Percentiles rank a stretch among this genome's conserved stretches.
Evolutionary conservation across 2,888 invertebrate genomes (phyloP).

Genomic region (Lapara coniferarum): DNA sequence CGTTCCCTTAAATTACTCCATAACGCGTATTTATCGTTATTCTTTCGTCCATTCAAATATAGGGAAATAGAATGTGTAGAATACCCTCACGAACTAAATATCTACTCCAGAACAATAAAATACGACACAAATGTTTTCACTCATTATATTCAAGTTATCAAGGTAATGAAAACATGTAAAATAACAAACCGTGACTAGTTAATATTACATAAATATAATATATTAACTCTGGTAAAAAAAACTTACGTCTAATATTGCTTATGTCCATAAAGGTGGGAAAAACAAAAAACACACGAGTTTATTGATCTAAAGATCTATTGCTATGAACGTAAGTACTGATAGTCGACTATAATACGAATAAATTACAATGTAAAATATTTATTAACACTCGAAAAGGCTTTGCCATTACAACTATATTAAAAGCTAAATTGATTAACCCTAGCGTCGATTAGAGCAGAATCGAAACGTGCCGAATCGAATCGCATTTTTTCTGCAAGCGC

Average conservation of each 20-base stretch:
- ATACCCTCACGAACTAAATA: not conserved
- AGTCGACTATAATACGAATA: not conserved
- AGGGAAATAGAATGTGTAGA: no score
- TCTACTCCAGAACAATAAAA: not conserved
- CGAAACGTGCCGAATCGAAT: no score
- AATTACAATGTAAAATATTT: not conserved
- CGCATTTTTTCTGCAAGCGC: no score
- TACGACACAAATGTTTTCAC: not conserved
- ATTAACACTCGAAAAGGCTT: slow-evolving; percentile 17
- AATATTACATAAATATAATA: not conserved
- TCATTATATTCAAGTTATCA: not conserved
- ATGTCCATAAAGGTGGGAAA: not conserved
- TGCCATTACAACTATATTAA: slow-evolving; percentile 9
- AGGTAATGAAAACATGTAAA: slow-evolving; percentile 11
- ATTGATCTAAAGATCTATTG: slow-evolving; percentile 2
- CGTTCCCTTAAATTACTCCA: no score
- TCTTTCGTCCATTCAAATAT: no score
- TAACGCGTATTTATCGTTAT: no score
- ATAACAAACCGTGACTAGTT: slow-evolving; percentile 16
- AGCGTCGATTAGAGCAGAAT: not conserved
- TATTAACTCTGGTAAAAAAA: not conserved
- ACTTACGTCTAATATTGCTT: slow-evolving; percentile 17
- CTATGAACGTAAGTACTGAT: slow-evolving; percentile 12
- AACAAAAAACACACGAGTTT: slow-evolving; percentile 5
- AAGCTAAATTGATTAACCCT: no score